Evolutionary conservation across 2,888 invertebrate species (phyloP), one percentile per base, ranked within the genome.

Genomic region (Parthenolecanium corni): DNA sequence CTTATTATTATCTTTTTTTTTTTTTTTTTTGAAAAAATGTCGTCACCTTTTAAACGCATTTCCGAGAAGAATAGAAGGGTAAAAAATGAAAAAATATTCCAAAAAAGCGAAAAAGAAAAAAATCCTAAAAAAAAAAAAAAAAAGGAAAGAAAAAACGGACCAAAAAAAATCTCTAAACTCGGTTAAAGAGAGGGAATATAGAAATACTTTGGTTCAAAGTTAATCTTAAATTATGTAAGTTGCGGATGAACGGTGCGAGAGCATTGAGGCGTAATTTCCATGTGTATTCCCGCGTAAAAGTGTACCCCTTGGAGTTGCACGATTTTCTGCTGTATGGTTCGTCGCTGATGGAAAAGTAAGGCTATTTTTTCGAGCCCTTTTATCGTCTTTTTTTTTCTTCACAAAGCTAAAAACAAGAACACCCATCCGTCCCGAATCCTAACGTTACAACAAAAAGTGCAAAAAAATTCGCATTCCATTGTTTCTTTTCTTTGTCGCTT

Each of bases 201-300:
- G 31, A 9, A 31, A 31, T 31, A 31, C 31, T 36, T 47, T 58
- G 58, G 58, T 58, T 58, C 49, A 49, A 58, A 58, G 58, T 58
- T 58, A 58, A 58, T 58, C 58, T 58, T 58, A 58, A 58, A 58
- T 58, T 58, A 58, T 58, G 58, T 58, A 58, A 58, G 58, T 58
- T 58, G 58, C 58, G 58, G 58, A 58, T 58, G 58, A 58, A 58
- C 58, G 58, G 58, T 58, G 58, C 58, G 58, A 58, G 58, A 31
- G 58, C 58, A 58, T 47, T 49, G 58, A 58, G 58, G 58, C 58
- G 58, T 58, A 49, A 49, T 58, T 58, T 58, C 49, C 58, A 47
- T 58, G 58, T 58, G 58, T 58, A 58, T 58, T 58, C 49, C 58
- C 49, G 58, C 31, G 49, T 49, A 58, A 58, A 38, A 36, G 58